Evolutionary conservation across 53 echinoderm and acorn worm species (phyloP).

Genomic region (Glandiceps talaboti): DNA sequence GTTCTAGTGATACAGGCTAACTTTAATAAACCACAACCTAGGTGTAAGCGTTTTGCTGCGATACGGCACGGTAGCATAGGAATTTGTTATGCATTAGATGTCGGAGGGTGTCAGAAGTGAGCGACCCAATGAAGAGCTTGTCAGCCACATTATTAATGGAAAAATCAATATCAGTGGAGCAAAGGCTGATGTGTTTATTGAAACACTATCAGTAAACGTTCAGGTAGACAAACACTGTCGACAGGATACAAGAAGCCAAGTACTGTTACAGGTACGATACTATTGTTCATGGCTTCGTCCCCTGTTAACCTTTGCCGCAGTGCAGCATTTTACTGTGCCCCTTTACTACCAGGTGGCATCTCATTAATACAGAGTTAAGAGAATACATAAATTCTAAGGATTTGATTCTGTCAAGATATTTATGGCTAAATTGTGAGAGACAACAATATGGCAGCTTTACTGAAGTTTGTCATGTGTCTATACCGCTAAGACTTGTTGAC

Average conservation of each 20-base stretch:
- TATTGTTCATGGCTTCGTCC: neutral
- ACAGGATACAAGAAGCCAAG: neutral
- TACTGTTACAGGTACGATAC: neutral
- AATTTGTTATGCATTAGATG: neutral
- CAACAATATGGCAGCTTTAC: too few relatives aligned
- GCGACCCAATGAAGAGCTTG: neutral
- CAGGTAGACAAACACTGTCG: neutral
- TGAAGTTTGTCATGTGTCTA: too few relatives aligned
- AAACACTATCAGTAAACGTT: neutral
- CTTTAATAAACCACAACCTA: too few relatives aligned
- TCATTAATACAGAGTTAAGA: too few relatives aligned
- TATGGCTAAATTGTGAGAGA: too few relatives aligned
- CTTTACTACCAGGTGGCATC: neutral
- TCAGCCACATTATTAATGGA: neutral
- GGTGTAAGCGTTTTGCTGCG: too few relatives aligned
- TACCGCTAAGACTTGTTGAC: too few relatives aligned
- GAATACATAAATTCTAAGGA: too few relatives aligned
- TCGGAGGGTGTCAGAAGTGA: neutral
- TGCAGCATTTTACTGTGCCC: neutral
- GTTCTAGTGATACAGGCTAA: too few relatives aligned
- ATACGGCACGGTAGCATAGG: neutral
- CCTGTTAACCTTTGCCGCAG: neutral
- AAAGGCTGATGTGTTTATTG: neutral
- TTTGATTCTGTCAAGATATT: too few relatives aligned
- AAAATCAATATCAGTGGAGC: neutral